Evolutionary conservation across 30 jellyfish, hydroid and myxozoan species (phyloP).

Genomic region (Haliclystus octoradiatus): DNA sequence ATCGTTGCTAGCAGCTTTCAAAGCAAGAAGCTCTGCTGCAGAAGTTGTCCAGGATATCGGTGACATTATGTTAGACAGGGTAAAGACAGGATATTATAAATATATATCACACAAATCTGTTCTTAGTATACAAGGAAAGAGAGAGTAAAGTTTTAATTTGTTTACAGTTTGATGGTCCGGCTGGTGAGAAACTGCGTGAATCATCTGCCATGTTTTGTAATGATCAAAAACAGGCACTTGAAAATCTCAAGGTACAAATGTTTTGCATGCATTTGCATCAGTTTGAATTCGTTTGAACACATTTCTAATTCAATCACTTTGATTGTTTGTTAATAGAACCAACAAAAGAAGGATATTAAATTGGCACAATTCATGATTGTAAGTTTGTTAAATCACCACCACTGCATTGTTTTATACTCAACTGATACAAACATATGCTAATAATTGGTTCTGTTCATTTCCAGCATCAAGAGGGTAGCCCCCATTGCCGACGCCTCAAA

Average conservation of each 20-base stretch:
- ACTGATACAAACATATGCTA: too few species aligned
- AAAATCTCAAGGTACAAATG: constrained; percentile 50
- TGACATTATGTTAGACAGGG: constrained; percentile 82
- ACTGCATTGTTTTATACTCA: too few species aligned
- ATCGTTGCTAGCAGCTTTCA: constrained; percentile 85
- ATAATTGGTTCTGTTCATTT: too few species aligned
- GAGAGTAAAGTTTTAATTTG: too few species aligned
- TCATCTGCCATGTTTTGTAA: constrained; percentile 71
- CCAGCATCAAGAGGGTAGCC: constrained; percentile 82
- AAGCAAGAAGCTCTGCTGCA: constrained; percentile 55
- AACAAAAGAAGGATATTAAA: constrained; percentile 49
- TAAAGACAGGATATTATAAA: too few species aligned
- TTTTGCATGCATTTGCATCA: not conserved
- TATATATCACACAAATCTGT: too few species aligned
- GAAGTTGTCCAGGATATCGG: constrained; percentile 69
- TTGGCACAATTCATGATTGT: constrained; percentile 51
- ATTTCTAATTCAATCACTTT: not conserved
- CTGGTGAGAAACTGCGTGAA: constrained; percentile 79
- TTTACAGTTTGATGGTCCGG: constrained; percentile 80
- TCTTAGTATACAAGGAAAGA: too few species aligned
- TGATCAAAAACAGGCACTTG: constrained; percentile 72
- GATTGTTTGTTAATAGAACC: constrained; percentile 13
- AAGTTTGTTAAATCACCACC: constrained; percentile 6
- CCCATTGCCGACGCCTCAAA: constrained; percentile 72
- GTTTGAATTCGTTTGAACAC: not conserved